phyloP scores from a whole-genome alignment of 2,888 invertebrate genomes.

The Hirtodrosophila duncani region DNA sequence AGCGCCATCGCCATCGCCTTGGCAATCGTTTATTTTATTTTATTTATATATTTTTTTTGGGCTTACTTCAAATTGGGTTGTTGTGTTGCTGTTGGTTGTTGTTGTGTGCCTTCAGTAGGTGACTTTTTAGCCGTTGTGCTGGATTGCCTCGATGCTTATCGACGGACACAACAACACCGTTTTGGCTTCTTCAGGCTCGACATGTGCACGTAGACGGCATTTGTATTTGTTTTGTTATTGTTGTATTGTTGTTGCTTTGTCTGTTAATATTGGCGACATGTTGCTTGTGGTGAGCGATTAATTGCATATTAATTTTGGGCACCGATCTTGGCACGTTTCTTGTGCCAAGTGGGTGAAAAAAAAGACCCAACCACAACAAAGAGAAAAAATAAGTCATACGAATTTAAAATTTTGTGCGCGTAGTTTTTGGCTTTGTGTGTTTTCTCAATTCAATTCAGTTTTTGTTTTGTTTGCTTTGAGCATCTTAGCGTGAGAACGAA shows the following conservation, averaged over 20 bases:
- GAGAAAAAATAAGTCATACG: constrained; percentile 49
- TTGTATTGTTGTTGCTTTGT: constrained; percentile 6
- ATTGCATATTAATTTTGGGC: constrained; percentile 72
- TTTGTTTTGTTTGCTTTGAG: too few relatives aligned
- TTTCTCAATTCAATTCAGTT: constrained; percentile 4
- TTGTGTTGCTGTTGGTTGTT: constrained; percentile 15
- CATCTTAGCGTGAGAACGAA: constrained; percentile 65
- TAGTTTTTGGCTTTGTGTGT: constrained; percentile 26
- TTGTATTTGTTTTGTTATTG: constrained; percentile 33
- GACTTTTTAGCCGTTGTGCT: constrained; percentile 56
- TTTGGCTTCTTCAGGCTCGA: constrained; percentile 38
- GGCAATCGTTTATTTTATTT: constrained; percentile 7
- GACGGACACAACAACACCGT: constrained; percentile 23
- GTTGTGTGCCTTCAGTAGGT: constrained; percentile 57
- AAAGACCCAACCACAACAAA: constrained; percentile 15
- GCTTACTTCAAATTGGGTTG: constrained; percentile 36
- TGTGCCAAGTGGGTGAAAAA: constrained; percentile 63
- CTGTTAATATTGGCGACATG: constrained; percentile 62
- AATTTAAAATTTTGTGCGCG: constrained; percentile 65
- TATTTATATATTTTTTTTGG: constrained; percentile 15
- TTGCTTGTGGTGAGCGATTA: constrained; percentile 69
- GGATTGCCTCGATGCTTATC: constrained; percentile 60
- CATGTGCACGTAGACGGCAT: constrained; percentile 65
- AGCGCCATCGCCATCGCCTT: constrained; percentile 2
- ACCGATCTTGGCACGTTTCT: constrained; percentile 68